Evolutionary conservation across 2,888 invertebrate genomes (phyloP).

Genomic region (Euplagia quadripunctaria): DNA sequence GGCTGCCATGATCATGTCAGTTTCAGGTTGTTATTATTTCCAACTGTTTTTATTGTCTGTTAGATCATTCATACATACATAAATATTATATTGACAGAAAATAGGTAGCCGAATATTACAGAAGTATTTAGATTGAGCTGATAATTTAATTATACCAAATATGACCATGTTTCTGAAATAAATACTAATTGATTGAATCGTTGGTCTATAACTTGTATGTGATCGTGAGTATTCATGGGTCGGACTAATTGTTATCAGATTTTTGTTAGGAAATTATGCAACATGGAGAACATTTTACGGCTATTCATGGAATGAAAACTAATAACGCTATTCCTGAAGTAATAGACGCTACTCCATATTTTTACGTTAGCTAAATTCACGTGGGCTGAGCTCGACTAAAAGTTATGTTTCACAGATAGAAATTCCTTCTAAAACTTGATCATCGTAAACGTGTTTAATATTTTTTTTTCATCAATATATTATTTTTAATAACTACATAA

Average conservation of each 20-base stretch:
- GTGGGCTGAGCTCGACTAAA: neutral
- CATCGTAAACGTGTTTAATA: neutral
- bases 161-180: conserved; percentile 12
- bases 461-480: neutral
- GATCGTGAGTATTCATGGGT: too few species aligned
- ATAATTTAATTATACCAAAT: conserved; percentile 13
- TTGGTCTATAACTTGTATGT: too few species aligned
- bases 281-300: neutral
- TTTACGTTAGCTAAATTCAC: neutral
- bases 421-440: neutral
- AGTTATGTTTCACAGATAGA: neutral
- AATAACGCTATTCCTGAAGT: neutral
- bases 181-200: neutral
- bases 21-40: conserved; percentile 18
- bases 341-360: neutral
- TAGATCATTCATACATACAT: too few species aligned
- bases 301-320: neutral
- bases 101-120: conserved; percentile 6
- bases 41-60: neutral
- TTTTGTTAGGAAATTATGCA: neutral
- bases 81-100: neutral
- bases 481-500: too few species aligned
- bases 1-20: conserved; percentile 24
- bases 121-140: conserved; percentile 3
- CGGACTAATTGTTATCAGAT: neutral